Evolutionary conservation across 2,797 vertebrate genomes (phyloP).

Genomic region (Brachymystax lenok): DNA sequence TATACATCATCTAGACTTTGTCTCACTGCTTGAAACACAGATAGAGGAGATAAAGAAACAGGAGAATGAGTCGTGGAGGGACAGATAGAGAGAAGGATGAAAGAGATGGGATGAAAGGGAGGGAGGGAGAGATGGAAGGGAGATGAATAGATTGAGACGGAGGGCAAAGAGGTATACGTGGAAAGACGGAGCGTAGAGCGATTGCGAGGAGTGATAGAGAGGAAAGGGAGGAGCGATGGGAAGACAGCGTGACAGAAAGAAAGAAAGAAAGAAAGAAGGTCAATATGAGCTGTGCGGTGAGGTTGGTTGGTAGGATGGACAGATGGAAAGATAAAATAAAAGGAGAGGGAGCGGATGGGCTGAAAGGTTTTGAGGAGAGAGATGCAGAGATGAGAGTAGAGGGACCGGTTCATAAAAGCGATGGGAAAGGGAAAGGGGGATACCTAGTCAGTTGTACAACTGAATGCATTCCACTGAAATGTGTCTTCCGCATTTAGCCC

Average conservation of each 20-base stretch:
- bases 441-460: too few species aligned
- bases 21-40: conserved; percentile 35
- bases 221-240: neutral
- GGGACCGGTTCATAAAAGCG: too few species aligned
- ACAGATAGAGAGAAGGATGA: neutral
- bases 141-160: conserved; percentile 5
- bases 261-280: neutral
- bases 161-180: neutral
- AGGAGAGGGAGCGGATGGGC: too few species aligned
- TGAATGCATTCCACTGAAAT: too few species aligned
- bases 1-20: conserved; percentile 49
- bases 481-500: too few species aligned
- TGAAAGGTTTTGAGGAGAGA: too few species aligned
- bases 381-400: too few species aligned
- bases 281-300: too few species aligned
- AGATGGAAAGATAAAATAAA: too few species aligned
- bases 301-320: too few species aligned
- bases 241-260: neutral
- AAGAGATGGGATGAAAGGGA: neutral
- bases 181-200: neutral
- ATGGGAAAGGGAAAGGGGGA: too few species aligned
- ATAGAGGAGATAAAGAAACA: neutral
- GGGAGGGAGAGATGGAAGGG: neutral
- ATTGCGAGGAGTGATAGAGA: neutral
- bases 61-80: neutral